A percentile compares a stretch with the other conserved stretches of the same genome.
phyloP scores from a whole-genome alignment of 1,140 invertebrate genomes.

The Nylanderia fulva region DNA sequence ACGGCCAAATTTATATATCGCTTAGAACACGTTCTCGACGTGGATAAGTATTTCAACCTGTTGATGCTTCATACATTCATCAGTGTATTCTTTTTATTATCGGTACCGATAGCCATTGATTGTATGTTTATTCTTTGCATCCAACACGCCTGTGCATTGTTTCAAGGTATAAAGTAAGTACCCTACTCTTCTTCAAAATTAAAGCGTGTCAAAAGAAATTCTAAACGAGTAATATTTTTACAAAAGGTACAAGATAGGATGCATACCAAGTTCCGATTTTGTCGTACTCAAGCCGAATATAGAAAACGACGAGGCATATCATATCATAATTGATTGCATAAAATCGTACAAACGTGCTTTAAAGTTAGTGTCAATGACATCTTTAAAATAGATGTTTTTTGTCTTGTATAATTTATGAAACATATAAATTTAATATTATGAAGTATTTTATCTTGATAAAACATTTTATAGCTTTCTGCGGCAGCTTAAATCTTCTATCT shows the following conservation, averaged over 20 bases:
- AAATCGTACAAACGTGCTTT: not conserved
- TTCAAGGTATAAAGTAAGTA: conserved; percentile 65
- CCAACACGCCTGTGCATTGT: conserved; percentile 68
- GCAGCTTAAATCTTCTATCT: not conserved
- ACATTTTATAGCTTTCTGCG: not conserved
- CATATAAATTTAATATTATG: no score
- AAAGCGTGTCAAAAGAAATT: not conserved
- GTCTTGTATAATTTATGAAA: not conserved
- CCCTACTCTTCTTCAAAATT: not conserved
- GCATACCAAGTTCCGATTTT: not conserved
- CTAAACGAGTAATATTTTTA: not conserved
- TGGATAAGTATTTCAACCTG: conserved; percentile 16
- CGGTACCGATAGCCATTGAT: conserved; percentile 62
- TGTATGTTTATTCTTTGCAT: conserved; percentile 53
- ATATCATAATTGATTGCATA: conserved; percentile 14
- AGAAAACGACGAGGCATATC: not conserved
- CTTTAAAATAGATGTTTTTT: not conserved
- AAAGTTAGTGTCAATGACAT: conserved; percentile 13
- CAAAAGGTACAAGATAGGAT: conserved; percentile 1
- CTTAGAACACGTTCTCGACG: conserved; percentile 14
- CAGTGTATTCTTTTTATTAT: not conserved
- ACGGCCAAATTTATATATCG: conserved; percentile 6
- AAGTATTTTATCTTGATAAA: no score
- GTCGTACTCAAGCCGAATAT: not conserved
- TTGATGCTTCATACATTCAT: conserved; percentile 18